These are phyloP conservation scores for Steinernema hermaphroditum DNA, from an alignment of 2,888 invertebrate species.

Conservation along the genomic window DNA sequence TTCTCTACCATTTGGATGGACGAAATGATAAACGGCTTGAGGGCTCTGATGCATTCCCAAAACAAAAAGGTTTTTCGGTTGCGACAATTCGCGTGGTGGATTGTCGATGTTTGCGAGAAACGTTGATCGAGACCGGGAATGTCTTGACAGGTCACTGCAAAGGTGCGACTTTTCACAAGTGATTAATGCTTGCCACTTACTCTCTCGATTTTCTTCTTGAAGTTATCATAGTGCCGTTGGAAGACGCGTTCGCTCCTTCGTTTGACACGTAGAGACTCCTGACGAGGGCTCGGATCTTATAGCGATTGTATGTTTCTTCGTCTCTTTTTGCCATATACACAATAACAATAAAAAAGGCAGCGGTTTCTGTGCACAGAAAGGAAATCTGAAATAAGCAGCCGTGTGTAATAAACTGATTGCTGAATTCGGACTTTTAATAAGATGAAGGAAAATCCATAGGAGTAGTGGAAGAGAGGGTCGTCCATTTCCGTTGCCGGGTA, in stretches of 20 bases:
- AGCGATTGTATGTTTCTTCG: slow-evolving; percentile 64
- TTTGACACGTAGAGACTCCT: slow-evolving; percentile 5
- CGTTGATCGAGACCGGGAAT: slow-evolving; percentile 9
- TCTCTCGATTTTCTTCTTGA: slow-evolving; percentile 1
- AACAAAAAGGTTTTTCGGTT: slow-evolving; percentile 20
- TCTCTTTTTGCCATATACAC: slow-evolving; percentile 67
- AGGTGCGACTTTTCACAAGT: background rate
- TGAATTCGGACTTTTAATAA: slow-evolving; percentile 53
- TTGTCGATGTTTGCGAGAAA: slow-evolving; percentile 23
- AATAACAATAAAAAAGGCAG: slow-evolving; percentile 61
- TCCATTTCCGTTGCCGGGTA: slow-evolving; percentile 64
- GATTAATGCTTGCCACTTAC: slow-evolving; percentile 7
- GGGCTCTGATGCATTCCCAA: slow-evolving; percentile 17
- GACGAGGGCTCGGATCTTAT: slow-evolving; percentile 46
- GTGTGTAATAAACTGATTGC: background rate
- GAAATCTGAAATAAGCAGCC: slow-evolving; percentile 45
- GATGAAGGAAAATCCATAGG: slow-evolving; percentile 64
- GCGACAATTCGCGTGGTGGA: slow-evolving; percentile 4
- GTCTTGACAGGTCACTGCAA: slow-evolving; percentile 4
- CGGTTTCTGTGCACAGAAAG: slow-evolving; percentile 62
- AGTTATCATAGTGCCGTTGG: slow-evolving; percentile 21
- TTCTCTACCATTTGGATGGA: background rate
- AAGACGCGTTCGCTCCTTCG: background rate
- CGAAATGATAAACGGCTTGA: slow-evolving; percentile 18
- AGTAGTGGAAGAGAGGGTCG: slow-evolving; percentile 64